Conservation (phyloP, 2,888 invertebrate genomes). For the Protodeltote pygarga region DNA sequence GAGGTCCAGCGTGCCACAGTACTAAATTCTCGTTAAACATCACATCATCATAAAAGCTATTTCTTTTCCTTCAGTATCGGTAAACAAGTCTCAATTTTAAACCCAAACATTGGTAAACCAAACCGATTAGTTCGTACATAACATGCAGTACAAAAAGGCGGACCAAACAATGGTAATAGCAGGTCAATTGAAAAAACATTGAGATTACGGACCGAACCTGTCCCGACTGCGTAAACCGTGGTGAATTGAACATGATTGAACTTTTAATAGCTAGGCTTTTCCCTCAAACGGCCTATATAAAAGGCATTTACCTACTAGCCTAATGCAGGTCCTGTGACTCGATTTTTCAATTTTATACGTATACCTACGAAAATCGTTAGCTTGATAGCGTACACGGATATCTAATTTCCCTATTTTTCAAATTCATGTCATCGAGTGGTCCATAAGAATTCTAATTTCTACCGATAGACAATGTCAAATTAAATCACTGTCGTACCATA, state of each 20-base stretch:
- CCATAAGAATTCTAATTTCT: no score
- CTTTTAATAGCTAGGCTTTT: slow-evolving; percentile 16
- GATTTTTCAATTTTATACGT: no score
- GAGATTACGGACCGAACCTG: slow-evolving; percentile 6
- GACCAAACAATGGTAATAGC: slow-evolving; percentile 31
- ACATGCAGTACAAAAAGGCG: slow-evolving; percentile 23
- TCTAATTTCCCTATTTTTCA: no score
- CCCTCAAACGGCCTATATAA: background rate
- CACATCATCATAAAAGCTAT: background rate
- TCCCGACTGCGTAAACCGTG: background rate
- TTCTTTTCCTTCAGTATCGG: background rate
- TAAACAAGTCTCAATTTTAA: slow-evolving; percentile 14
- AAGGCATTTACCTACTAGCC: background rate
- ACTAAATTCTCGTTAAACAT: no score
- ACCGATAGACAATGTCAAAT: no score
- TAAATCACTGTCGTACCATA: no score
- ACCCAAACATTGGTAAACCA: slow-evolving; percentile 33
- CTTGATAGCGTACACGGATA: no score
- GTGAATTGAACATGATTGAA: slow-evolving; percentile 31
- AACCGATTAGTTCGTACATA: slow-evolving; percentile 34
- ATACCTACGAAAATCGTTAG: no score
- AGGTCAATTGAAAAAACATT: slow-evolving; percentile 34
- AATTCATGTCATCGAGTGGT: no score
- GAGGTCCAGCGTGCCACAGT: no score
- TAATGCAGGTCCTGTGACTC: background rate